These are phyloP conservation scores for Pantelozetes paolii DNA, from an alignment of 2,888 invertebrate genomes.

Conservation along the genomic window DNA sequence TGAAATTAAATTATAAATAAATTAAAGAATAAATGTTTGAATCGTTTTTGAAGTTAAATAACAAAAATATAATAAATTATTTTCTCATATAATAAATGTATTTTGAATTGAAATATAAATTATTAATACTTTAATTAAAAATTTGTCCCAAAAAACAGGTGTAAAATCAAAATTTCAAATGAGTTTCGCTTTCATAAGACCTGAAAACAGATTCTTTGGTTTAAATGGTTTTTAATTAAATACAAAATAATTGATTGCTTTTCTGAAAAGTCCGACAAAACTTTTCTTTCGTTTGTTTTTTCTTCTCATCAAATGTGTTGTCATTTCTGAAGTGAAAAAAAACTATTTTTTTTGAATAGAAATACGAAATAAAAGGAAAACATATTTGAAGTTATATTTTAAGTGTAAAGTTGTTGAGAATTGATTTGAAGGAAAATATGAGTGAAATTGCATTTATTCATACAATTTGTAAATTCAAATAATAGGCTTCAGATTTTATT, in stretches of 20 bases:
- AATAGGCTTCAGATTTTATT: conserved; percentile 19
- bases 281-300: too few relatives aligned
- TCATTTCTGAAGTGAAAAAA: too few relatives aligned
- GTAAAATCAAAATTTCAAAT: neutral
- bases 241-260: too few relatives aligned
- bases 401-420: conserved; percentile 20
- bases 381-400: neutral
- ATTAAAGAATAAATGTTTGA: too few relatives aligned
- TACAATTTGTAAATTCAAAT: conserved; percentile 3
- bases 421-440: conserved; percentile 1
- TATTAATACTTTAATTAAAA: conserved; percentile 5
- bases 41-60: too few relatives aligned
- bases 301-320: too few relatives aligned
- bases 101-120: neutral
- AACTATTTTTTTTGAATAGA: neutral
- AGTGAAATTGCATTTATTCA: conserved; percentile 5
- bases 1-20: too few relatives aligned
- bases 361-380: neutral
- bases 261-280: too few relatives aligned
- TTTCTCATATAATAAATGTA: neutral
- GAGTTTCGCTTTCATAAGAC: too few relatives aligned
- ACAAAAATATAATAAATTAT: neutral
- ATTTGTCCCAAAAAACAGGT: neutral
- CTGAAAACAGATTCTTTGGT: neutral
- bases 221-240: neutral